A percentile compares a stretch with the other conserved stretches of the same genome.
Conservation (phyloP, 1,140 invertebrate species). For the Sinonovacula constricta region DNA sequence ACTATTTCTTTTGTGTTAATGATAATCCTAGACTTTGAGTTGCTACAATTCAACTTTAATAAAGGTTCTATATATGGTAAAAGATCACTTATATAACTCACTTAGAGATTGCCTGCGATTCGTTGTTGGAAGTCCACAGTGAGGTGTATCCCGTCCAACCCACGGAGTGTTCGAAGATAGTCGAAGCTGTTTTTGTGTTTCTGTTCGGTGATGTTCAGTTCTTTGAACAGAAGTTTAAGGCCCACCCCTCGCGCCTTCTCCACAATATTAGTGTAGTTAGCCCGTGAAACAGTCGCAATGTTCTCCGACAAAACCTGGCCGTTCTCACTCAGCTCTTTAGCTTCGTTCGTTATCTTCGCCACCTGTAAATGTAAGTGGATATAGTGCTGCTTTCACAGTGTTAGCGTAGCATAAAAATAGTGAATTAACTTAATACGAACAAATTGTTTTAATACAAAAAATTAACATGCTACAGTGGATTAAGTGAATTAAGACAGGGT, state of each 20-base stretch:
- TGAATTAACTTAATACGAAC: neutral
- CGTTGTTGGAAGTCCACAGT: conserved; percentile 73
- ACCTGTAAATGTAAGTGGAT: conserved; percentile 53
- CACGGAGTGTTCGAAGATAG: conserved; percentile 69
- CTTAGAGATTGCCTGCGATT: conserved; percentile 65
- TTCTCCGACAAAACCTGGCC: conserved; percentile 58
- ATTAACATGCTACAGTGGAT: neutral
- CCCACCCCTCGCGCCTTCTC: conserved; percentile 66
- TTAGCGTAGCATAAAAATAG: neutral
- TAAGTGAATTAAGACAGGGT: neutral
- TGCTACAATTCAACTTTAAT: too few species aligned
- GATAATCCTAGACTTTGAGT: too few species aligned
- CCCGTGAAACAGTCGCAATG: conserved; percentile 54
- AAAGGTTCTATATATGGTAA: too few species aligned
- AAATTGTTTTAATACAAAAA: neutral
- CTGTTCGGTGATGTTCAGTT: conserved; percentile 57
- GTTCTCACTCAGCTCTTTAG: conserved; percentile 62
- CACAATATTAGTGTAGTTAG: conserved; percentile 65
- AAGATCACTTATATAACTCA: too few species aligned
- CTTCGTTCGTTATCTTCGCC: conserved; percentile 65
- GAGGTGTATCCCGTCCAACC: conserved; percentile 63
- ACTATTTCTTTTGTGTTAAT: too few species aligned
- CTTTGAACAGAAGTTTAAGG: conserved; percentile 63
- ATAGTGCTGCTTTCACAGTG: neutral
- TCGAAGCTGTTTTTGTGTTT: conserved; percentile 71